Percentiles rank a stretch among this genome's conserved stretches.
Evolutionary conservation across 2,113 vertebrate species (phyloP).

Genomic region (Rhipidura dahli): DNA sequence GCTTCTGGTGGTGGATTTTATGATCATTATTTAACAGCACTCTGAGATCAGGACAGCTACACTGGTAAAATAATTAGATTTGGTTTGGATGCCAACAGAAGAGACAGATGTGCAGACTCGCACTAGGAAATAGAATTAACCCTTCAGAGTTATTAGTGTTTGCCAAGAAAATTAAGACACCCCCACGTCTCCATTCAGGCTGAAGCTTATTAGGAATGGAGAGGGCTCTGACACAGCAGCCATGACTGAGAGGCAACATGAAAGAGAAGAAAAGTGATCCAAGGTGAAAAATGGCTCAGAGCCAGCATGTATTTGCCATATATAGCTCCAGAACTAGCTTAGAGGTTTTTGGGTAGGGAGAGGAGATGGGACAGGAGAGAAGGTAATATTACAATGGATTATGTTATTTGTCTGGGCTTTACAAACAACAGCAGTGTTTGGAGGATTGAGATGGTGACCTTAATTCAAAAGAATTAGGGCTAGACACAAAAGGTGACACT

Average conservation of each 20-base stretch:
- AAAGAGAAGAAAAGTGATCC: background rate
- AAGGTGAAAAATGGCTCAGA: background rate
- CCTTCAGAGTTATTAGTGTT: background rate
- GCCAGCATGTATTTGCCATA: background rate
- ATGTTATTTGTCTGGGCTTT: background rate
- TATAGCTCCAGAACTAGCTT: background rate
- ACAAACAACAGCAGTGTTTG: background rate
- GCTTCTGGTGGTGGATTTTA: background rate
- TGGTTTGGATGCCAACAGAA: background rate
- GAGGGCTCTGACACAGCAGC: background rate
- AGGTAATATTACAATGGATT: background rate
- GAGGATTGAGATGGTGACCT: background rate
- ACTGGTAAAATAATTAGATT: background rate
- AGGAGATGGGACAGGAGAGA: background rate
- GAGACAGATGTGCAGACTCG: background rate
- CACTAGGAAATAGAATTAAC: background rate
- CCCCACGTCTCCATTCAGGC: background rate
- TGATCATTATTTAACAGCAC: background rate
- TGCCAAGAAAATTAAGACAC: background rate
- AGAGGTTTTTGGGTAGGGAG: background rate
- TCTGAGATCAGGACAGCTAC: background rate
- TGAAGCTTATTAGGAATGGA: background rate
- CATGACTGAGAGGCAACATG: background rate
- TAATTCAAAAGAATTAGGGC: background rate
- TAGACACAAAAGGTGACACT: background rate